phyloP scores from a whole-genome alignment of 37 sponge, comb jelly and placozoan genomes.

The Lycopodina hypogea region DNA sequence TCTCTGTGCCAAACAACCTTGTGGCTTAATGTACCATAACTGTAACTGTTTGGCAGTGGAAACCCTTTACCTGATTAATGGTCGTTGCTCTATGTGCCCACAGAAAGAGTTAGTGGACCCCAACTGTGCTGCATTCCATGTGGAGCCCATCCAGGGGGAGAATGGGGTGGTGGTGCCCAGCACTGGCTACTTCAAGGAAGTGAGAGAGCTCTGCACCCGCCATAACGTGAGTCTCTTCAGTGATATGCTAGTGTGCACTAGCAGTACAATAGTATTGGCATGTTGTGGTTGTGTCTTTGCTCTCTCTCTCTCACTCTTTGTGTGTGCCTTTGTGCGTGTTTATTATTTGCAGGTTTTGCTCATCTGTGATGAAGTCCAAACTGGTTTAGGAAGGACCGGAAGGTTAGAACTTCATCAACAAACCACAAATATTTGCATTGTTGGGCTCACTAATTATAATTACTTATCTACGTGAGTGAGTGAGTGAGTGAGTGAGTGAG shows the following conservation, averaged over 20 bases:
- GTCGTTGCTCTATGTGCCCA: not conserved
- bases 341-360: slow-evolving; percentile 70
- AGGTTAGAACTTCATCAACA: too few relatives aligned
- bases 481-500: too few relatives aligned
- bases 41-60: too few relatives aligned
- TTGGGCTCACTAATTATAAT: too few relatives aligned
- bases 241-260: not conserved
- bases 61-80: not conserved
- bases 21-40: too few relatives aligned
- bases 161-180: slow-evolving; percentile 89
- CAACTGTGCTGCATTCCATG: slow-evolving; percentile 76
- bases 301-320: not conserved
- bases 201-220: slow-evolving; percentile 78
- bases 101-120: slow-evolving; percentile 75
- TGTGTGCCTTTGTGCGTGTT: not conserved
- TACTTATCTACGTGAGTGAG: not conserved
- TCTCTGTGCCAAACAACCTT: too few relatives aligned
- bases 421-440: too few relatives aligned
- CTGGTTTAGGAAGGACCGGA: slow-evolving; percentile 91
- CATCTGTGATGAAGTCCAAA: slow-evolving; percentile 95
- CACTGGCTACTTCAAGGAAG: slow-evolving; percentile 80
- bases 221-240: slow-evolving; percentile 75
- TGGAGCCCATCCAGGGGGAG: slow-evolving; percentile 99
- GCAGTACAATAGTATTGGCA: not conserved
- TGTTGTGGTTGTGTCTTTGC: not conserved